Conservation (phyloP, 2,888 invertebrate species). For the Hetaerina titia region DNA sequence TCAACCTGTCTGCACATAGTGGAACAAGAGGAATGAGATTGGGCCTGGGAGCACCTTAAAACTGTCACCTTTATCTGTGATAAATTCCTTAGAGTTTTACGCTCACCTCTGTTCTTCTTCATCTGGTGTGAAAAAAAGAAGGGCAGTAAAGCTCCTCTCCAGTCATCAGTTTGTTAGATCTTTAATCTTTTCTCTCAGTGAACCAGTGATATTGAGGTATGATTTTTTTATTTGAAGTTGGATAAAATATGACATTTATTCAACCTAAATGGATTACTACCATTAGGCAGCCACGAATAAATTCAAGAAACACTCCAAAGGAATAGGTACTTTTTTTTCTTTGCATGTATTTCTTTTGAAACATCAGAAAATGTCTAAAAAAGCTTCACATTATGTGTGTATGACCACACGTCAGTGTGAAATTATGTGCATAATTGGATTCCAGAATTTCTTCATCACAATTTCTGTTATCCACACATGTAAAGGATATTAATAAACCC, state of each 20-base stretch:
- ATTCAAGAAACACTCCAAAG: neutral
- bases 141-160: neutral
- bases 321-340: neutral
- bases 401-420: neutral
- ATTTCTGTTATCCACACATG: neutral
- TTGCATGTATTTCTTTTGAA: neutral
- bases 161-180: neutral
- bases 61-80: neutral
- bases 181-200: neutral
- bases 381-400: neutral
- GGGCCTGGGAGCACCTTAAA: conserved; percentile 20
- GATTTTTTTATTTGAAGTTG: neutral
- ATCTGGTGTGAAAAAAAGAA: neutral
- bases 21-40: conserved; percentile 33
- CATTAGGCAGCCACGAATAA: neutral
- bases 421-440: neutral
- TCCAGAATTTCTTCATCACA: neutral
- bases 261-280: neutral
- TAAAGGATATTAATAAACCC: neutral
- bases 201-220: neutral
- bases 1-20: conserved; percentile 72
- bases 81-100: neutral
- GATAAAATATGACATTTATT: neutral
- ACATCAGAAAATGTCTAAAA: neutral
- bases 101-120: neutral